A percentile compares a stretch with the other conserved stretches of the same genome.
These are phyloP conservation scores for Tipula unca DNA, from an alignment of 2,888 invertebrate species.

Conservation along the genomic window DNA sequence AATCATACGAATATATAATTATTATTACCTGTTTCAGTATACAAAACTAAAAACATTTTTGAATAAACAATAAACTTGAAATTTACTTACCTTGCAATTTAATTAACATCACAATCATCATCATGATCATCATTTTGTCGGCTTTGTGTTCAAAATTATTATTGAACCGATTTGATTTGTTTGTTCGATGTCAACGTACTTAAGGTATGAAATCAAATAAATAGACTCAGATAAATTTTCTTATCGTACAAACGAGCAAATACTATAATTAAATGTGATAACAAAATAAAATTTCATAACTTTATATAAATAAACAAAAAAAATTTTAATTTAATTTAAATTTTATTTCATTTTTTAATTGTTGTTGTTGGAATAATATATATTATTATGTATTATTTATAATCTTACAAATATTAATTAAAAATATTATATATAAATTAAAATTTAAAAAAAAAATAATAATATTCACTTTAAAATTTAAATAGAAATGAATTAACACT, in stretches of 20 bases:
- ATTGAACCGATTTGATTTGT: no score
- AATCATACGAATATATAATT: no score
- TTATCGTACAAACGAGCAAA: background rate
- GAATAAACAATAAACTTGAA: background rate
- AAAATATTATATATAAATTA: background rate
- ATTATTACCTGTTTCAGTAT: background rate
- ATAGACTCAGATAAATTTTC: background rate
- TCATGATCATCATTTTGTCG: background rate
- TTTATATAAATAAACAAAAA: background rate
- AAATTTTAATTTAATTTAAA: background rate
- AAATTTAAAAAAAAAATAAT: background rate
- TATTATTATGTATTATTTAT: background rate
- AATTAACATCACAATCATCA: background rate
- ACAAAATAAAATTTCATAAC: background rate
- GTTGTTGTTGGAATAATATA: background rate
- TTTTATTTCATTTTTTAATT: background rate
- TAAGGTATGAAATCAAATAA: background rate
- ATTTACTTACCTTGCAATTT: background rate
- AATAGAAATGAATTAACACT: background rate
- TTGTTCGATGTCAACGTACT: background rate
- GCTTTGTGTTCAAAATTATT: background rate
- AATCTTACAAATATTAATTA: background rate
- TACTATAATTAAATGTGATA: background rate
- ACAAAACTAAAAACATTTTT: no score
- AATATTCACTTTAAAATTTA: background rate